Percentiles rank a stretch among this genome's conserved stretches.
Evolutionary conservation across 2,797 vertebrate genomes (phyloP).

Genomic region (Darevskia nairensis): DNA sequence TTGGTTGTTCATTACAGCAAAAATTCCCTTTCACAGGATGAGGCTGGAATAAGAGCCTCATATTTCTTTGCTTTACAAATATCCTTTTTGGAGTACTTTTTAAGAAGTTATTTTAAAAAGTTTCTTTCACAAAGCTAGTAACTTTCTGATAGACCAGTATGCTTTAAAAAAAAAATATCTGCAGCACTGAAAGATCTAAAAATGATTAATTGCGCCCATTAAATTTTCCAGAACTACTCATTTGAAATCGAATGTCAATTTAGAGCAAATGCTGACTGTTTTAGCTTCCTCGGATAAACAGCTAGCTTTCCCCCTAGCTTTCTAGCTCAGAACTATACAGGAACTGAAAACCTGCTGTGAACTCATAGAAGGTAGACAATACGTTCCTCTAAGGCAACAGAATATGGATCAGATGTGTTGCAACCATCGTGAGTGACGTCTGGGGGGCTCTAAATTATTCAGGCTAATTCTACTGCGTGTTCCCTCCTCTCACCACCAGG

Average conservation of each 20-base stretch:
- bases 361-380: background rate
- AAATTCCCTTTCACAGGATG: background rate
- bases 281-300: background rate
- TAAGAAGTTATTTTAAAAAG: background rate
- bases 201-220: background rate
- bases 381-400: background rate
- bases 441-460: background rate
- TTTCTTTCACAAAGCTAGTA: background rate
- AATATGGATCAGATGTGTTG: background rate
- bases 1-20: background rate
- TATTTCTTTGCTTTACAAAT: background rate
- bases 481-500: slow-evolving; percentile 59
- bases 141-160: background rate
- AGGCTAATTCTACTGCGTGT: background rate
- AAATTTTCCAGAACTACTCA: background rate
- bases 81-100: background rate
- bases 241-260: background rate
- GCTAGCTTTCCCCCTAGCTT: background rate
- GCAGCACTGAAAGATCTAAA: background rate
- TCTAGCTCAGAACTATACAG: background rate
- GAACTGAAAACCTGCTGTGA: background rate
- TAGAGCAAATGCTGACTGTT: background rate
- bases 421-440: background rate
- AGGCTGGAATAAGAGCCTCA: background rate
- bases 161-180: background rate